phyloP scores from a whole-genome alignment of 2,113 vertebrate genomes.

The cat (Felis catus) region DNA sequence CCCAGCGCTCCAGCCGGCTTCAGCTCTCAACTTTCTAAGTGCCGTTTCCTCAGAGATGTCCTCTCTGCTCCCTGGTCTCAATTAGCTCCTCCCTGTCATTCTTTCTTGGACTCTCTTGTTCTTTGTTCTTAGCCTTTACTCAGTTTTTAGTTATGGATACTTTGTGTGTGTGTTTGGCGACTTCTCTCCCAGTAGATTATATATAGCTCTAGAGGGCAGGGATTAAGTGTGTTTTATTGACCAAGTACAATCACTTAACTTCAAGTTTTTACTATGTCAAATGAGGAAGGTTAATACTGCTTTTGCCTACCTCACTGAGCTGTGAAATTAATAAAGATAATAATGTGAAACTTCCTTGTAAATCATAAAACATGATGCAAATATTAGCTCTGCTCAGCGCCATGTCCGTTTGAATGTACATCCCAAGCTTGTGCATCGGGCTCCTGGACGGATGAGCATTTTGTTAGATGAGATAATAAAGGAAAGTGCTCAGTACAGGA shows the following conservation, averaged over 20 bases:
- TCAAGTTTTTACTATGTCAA: slow-evolving; percentile 64
- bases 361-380: slow-evolving; percentile 10
- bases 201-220: not conserved
- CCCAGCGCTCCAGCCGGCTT: not conserved
- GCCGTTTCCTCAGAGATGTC: not conserved
- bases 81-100: not conserved
- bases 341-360: slow-evolving; percentile 36
- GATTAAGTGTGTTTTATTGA: slow-evolving; percentile 55
- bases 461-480: not conserved
- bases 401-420: not conserved
- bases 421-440: not conserved
- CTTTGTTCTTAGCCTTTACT: slow-evolving; percentile 11
- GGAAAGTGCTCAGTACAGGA: not conserved
- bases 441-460: not conserved
- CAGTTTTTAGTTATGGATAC: not conserved
- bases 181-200: not conserved
- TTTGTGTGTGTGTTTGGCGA: not conserved
- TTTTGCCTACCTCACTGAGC: slow-evolving; percentile 60
- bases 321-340: slow-evolving; percentile 73
- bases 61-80: not conserved
- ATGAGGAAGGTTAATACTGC: slow-evolving; percentile 18
- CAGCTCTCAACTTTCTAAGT: not conserved
- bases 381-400: not conserved
- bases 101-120: not conserved
- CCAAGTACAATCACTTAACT: slow-evolving; percentile 32